Conservation (phyloP, 1,140 invertebrate genomes). For the Holcopasites calliopsidis region DNA sequence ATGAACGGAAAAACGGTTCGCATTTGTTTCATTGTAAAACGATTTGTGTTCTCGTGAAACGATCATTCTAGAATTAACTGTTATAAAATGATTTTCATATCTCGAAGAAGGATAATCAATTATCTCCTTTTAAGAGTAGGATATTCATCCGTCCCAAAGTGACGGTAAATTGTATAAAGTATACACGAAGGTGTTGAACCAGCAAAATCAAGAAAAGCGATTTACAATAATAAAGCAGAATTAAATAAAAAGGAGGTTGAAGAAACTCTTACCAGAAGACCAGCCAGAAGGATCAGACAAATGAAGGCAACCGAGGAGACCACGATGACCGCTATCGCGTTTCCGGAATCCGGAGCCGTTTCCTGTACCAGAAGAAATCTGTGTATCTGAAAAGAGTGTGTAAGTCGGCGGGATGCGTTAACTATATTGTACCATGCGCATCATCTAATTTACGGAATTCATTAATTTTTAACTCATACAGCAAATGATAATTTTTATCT, state of each 20-base stretch:
- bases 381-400: constrained; percentile 68
- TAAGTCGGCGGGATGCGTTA: constrained; percentile 40
- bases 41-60: too few relatives aligned
- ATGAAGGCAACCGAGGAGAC: constrained; percentile 80
- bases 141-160: background rate
- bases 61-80: too few relatives aligned
- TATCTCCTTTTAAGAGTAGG: background rate
- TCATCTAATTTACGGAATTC: constrained; percentile 11
- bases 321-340: constrained; percentile 79
- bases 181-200: background rate
- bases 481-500: too few relatives aligned
- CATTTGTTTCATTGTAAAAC: background rate
- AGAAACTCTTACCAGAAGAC: constrained; percentile 82
- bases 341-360: constrained; percentile 70
- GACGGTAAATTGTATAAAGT: background rate
- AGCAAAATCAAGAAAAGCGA: background rate
- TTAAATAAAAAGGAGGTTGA: background rate
- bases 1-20: background rate
- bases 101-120: background rate
- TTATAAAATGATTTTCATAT: too few relatives aligned
- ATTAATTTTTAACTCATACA: too few relatives aligned
- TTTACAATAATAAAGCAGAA: too few relatives aligned
- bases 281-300: constrained; percentile 83
- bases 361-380: constrained; percentile 76
- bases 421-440: background rate